Base-by-base conservation (phyloP, 2,888 invertebrate species). In the Dicyrtoma fusca region DNA sequence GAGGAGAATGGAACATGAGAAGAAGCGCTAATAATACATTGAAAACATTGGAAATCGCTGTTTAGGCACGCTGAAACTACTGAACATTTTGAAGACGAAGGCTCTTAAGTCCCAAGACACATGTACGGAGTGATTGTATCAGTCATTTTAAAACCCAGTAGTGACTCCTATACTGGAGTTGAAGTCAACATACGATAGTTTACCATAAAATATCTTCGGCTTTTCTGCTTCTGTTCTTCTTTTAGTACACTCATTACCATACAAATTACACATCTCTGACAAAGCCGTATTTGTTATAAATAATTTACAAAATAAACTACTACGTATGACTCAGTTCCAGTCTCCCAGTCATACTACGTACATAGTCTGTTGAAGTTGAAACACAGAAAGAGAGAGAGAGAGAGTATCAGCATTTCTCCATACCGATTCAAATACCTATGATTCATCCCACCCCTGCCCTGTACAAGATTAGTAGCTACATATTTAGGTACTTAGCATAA, bases 1-100 rank as follows among this genome's bases (percentile, higher is more conserved):
- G 23, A 55, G 17, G 42, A 62, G 17, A 62, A 26, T 6, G 26
- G 26, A 17, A 51, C 53, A 66, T 55, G 55, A 34, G 34, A 66
- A 65, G 65, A 65, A 64, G 64, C 49, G 64, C 25, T 64, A 64
- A 64, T 64, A 47, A 64, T 64, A 64, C 47, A 49, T 21, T 21
- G 45, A 5, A 57, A 25, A 19, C 17, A n/a, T 53, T 53, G 53
- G n/a, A 53, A 53, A 19, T 57, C 26, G 25, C 57, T 57, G 10
- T 21, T 3, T 34, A 34, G 34, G n/a, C n/a, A n/a, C n/a, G n/a
- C n/a, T n/a, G n/a, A n/a, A n/a, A n/a, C n/a, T n/a, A n/a, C n/a
- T n/a, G n/a, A n/a, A n/a, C n/a, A n/a, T n/a, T n/a, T n/a, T n/a
- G n/a, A n/a, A n/a, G n/a, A n/a, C n/a, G n/a, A n/a, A n/a, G n/a